Evolutionary conservation across 1,140 invertebrate species (phyloP), one percentile per base, ranked within the genome.

Genomic region (Drosophila mojavensis): DNA sequence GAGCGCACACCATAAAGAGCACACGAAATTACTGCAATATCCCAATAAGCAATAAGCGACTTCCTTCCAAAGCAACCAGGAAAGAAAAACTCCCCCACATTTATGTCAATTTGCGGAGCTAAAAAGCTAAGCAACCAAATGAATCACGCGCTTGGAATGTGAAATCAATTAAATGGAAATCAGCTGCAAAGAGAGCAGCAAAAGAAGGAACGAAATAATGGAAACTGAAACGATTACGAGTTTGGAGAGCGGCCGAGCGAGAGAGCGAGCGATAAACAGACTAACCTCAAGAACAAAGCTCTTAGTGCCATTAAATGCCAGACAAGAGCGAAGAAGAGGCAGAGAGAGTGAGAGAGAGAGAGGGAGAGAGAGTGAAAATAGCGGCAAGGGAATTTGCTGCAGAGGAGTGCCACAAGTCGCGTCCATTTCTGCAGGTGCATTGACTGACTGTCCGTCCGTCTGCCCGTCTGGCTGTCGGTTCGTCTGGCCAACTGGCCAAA

Each of bases 161-260:
- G 79, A 74, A 81, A 75, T 75, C 79, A 78, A 81, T 81, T 78
- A 81, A 81, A 81, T 81, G 79, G 79, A 81, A 81, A 81, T 81
- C 74, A 78, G 69, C 74, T 77, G 64, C 33, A 48, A 55, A 33
- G 28, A 33, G 26, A 28, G 43, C 43, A 41, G 20, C 20, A 20
- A 20, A 17, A 33, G 13, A 30, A 43, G 47, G 30, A 30, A 33
- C 66, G 56, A 45, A 41, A 41, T 10, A 39, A 39, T 39, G 36
- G 43, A 15, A 64, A n/a, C 43, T 11, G 50, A 13, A 62, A 64
- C 53, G 28, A 68, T 43, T 67, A 51, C 47, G 53, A 36, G 55
- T 58, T 36, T n/a, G 15, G 48, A 45, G 33, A 60, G 41, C 26
- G 24, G 20, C 5, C 39, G 9, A 41, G 13, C 5, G 39, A 3